Base-by-base conservation (phyloP, 2,888 invertebrate species). In the Volucella bombylans region DNA sequence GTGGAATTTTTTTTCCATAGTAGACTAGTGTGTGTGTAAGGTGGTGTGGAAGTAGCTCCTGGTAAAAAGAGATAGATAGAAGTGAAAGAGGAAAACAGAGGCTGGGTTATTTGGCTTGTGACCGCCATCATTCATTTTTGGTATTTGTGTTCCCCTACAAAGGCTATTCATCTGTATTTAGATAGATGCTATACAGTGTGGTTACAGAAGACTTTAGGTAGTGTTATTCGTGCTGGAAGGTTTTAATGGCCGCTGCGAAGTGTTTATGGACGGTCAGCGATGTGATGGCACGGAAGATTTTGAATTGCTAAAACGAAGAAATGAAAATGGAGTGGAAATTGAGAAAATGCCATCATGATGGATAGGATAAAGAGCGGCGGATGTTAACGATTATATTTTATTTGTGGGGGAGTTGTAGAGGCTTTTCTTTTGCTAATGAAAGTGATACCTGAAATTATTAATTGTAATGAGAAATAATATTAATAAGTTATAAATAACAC, bases 161-260 rank as follows among this genome's bases (percentile, higher is more conserved):
- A n/a, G 47, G 50, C 15, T 57, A 18, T 15, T 59, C 14, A 67
- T 31, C 11, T 38, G 49, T 4, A 38, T 11, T 10, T 4, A 43
- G 62, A 31, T 31, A 31, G 31, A 31, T 31, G 6, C 31, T 31
- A 31, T 31, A 31, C 31, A 31, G 31, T 31, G 31, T 31, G 31
- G 31, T 31, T 31, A 31, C 45, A 41, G 18, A 9, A 23, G 61
- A 49, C 62, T 73, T 31, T 31, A 6, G 31, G 31, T 31, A 47
- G 62, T 62, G 43, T 61, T 54, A 59, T 54, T 57, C 64, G 4
- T 69, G 68, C 68, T 82, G 86, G 83, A 90, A 90, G 49, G 81
- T 91, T 91, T 91, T 91, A 91, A 91, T 91, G 91, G 91, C 91
- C 91, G 91, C 90, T 91, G 89, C 91, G 91, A 91, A 91, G 91